Base-by-base conservation (phyloP, 2,888 invertebrate genomes). In the Atherix ibis region DNA sequence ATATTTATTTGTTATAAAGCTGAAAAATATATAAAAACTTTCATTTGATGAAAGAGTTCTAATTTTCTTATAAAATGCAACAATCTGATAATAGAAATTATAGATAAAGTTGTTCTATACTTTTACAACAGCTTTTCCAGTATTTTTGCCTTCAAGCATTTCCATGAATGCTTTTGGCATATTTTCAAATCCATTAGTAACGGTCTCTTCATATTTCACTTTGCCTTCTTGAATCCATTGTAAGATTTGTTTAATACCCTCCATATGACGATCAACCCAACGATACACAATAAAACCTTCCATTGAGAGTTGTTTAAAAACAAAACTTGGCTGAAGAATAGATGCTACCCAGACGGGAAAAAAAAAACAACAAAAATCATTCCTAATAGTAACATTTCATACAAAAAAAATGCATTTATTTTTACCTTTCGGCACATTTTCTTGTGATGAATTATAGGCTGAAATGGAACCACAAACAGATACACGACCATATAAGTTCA, bases 131-230 rank as follows among this genome's bases (percentile, higher is more conserved):
- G 76, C 74, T 64, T 81, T 81, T 32, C 81, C 81, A 16, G 64
- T 65, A 54, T 77, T 80, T 47, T 71, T 69, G 22, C 81, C 80
- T 35, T 61, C 53, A 5, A 68, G 55, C 51, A 81, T 65, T 10
- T 70, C 73, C 34, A 70, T 63, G 39, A 81, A 70, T 22, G 80
- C 78, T 31, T 72, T 64, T 2, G 76, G 73, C 69, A 76, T 73
- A 45, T 77, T 77, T 42, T 78, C 76, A 54, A 82, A 80, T 3
- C 80, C 81, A 39, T 74, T 59, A 3, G 75, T 76, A 2, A 74
- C 50, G 29, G 77, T 76, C 55, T 83, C 82, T 41, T 64, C 63
- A 49, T 73, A 73, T 47, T 72, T 70, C 9, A 83, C 47, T 57
- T 78, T 80, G 26, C 78, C 81, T 61, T 75, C 70, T 31, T 60